Percentiles rank a stretch among this genome's conserved stretches.
Evolutionary conservation across 2,888 invertebrate species (phyloP).

Genomic region (Ptycholaimellus sp.): DNA sequence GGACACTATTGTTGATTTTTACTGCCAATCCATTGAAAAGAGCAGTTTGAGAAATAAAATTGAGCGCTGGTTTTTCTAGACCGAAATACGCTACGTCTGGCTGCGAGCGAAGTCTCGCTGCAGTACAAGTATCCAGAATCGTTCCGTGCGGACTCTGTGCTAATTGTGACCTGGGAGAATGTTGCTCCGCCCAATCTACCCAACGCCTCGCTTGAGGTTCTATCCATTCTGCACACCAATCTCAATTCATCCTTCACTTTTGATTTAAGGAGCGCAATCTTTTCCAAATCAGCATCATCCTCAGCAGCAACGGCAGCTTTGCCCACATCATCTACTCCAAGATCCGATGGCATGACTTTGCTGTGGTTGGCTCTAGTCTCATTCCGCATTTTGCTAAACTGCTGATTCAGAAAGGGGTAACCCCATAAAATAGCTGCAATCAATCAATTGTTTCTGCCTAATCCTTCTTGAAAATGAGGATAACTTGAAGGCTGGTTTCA

Average conservation of each 20-base stretch:
- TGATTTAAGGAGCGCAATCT: slow-evolving; percentile 11
- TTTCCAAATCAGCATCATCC: slow-evolving; percentile 22
- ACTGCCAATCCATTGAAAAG: background rate
- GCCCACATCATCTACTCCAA: slow-evolving; percentile 23
- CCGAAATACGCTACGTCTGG: slow-evolving; percentile 2
- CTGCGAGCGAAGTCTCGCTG: slow-evolving; percentile 6
- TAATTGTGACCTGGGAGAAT: slow-evolving; percentile 8
- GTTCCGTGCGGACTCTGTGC: slow-evolving; percentile 5
- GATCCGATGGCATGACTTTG: slow-evolving; percentile 12
- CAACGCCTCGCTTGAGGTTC: too few relatives aligned
- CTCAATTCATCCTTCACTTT: background rate
- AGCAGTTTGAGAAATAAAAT: background rate
- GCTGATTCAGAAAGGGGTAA: background rate
- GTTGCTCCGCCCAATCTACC: too few relatives aligned
- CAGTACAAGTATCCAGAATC: slow-evolving; percentile 5
- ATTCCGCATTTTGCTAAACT: too few relatives aligned
- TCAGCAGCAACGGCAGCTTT: slow-evolving; percentile 20
- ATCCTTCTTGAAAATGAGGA: too few relatives aligned
- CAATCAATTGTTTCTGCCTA: too few relatives aligned
- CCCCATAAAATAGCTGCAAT: too few relatives aligned
- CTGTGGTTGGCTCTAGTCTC: slow-evolving; percentile 13
- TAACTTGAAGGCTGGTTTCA: slow-evolving; percentile 13
- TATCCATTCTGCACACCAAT: too few relatives aligned
- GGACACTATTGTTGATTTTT: background rate
- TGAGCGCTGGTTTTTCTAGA: slow-evolving; percentile 2